Percentiles rank a stretch among this genome's conserved stretches.
Conservation (phyloP, 1,140 invertebrate species). For the Leptonema lineaticorne region DNA sequence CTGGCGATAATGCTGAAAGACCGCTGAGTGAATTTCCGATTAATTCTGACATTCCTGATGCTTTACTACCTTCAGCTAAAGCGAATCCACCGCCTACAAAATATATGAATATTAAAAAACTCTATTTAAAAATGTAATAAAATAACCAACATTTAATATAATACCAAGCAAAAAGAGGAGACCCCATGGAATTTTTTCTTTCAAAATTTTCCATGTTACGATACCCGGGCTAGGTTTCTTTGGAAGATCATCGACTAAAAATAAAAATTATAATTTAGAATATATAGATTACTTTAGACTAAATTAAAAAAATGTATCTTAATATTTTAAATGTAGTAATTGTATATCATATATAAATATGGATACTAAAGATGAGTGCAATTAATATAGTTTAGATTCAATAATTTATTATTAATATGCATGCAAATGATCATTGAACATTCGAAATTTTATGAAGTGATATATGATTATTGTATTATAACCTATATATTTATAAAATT, state of each 20-base stretch:
- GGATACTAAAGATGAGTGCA: no score
- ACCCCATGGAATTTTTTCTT: slow-evolving; percentile 78
- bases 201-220: slow-evolving; percentile 77
- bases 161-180: slow-evolving; percentile 69
- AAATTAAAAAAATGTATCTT: not conserved
- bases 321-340: no score
- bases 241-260: slow-evolving; percentile 59
- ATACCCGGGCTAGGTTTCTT: slow-evolving; percentile 63
- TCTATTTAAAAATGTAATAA: not conserved
- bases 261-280: slow-evolving; percentile 12
- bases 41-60: slow-evolving; percentile 72
- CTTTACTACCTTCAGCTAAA: slow-evolving; percentile 77
- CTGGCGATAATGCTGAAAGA: slow-evolving; percentile 56
- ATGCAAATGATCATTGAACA: no score
- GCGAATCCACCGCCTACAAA: slow-evolving; percentile 79
- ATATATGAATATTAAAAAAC: not conserved
- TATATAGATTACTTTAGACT: not conserved
- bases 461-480: no score
- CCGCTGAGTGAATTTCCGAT: slow-evolving; percentile 67
- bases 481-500: no score
- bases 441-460: no score
- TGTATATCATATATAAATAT: no score
- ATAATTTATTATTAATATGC: no score
- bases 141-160: slow-evolving; percentile 24
- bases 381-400: no score